Evolutionary conservation across 1,140 invertebrate genomes (phyloP).

Genomic region (Microplitis mediator): DNA sequence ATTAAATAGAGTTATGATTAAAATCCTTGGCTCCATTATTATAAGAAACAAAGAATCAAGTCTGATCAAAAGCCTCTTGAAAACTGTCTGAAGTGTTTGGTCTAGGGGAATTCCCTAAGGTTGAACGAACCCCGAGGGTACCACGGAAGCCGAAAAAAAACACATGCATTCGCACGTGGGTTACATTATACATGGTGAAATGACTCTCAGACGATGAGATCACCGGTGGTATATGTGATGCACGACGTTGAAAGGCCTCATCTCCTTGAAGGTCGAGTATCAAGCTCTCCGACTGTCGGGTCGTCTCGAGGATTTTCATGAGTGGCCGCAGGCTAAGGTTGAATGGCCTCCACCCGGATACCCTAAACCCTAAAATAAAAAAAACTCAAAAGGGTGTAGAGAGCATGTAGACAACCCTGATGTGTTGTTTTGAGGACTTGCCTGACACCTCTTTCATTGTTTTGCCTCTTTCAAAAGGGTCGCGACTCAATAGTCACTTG

Average conservation of each 20-base stretch:
- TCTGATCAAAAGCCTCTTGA: constrained; percentile 17
- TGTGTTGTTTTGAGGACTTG: constrained; percentile 2
- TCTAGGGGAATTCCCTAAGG: constrained; percentile 7
- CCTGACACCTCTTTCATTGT: constrained; percentile 3
- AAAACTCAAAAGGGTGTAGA: neutral
- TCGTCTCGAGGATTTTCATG: constrained; percentile 39
- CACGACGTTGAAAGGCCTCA: constrained; percentile 30
- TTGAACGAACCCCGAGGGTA: constrained; percentile 17
- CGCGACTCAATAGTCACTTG: constrained; percentile 10
- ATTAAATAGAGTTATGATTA: neutral
- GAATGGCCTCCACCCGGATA: constrained; percentile 31
- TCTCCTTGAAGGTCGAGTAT: constrained; percentile 41
- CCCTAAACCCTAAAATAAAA: constrained; percentile 12
- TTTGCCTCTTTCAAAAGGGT: too few species aligned
- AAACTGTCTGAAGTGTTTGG: constrained; percentile 12
- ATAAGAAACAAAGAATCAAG: neutral
- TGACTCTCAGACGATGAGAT: constrained; percentile 21
- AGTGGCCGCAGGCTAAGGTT: constrained; percentile 31
- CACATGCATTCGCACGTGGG: constrained; percentile 8
- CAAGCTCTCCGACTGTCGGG: constrained; percentile 43
- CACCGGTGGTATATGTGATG: constrained; percentile 16
- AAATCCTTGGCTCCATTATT: neutral
- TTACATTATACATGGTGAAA: constrained; percentile 3
- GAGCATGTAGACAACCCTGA: neutral
- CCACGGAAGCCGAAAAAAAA: constrained; percentile 8